Evolutionary conservation across 2,888 invertebrate species (phyloP), one percentile per base, ranked within the genome.

Genomic region (Ametastegia equiseti): DNA sequence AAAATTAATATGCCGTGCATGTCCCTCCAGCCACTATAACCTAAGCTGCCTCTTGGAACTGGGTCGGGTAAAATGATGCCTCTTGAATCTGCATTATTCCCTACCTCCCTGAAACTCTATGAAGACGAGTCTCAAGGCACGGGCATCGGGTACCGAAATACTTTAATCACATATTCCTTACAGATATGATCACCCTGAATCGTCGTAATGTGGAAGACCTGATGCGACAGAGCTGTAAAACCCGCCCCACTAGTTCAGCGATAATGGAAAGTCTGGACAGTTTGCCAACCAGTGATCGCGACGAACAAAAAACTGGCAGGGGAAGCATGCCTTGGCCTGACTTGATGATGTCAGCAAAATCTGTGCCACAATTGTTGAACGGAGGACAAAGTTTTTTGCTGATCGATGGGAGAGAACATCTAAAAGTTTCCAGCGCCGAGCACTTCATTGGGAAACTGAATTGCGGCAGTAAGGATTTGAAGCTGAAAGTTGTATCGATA

Each of bases 401-500:
- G 13, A 92, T 96, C 82, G 94, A 95, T 86, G 94, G 93, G 79
- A 92, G 93, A 83, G 95, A 95, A 90, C 92, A 93, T 84, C 89
- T 95, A 13, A 93, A 93, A 86, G 94, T 95, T 7, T 90, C 93
- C 5, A 93, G 92, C 54, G 92, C 93, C 1, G 93, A 94, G 83
- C 90, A 94, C 86, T 94, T 95, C 88, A 88, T 93, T 11, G 89
- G 91, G 47, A 91, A 91, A 80, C 88, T 94, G 33, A 92, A 92
- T 71, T 93, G 94, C 80, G 86, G 88, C 7, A 92, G 92, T 63
- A 92, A 90, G 67, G 91, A 92, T 39, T 90, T 92, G 15, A 94
- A 94, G 90, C 94, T 97, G 15, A 97, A 97, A 92, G 96, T 97
- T 19, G 94, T 97, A 0, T 96, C 97, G 13, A 96, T 97, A 87